Evolutionary conservation across 2,797 vertebrate species (phyloP).

Genomic region (Smutsia gigantea): DNA sequence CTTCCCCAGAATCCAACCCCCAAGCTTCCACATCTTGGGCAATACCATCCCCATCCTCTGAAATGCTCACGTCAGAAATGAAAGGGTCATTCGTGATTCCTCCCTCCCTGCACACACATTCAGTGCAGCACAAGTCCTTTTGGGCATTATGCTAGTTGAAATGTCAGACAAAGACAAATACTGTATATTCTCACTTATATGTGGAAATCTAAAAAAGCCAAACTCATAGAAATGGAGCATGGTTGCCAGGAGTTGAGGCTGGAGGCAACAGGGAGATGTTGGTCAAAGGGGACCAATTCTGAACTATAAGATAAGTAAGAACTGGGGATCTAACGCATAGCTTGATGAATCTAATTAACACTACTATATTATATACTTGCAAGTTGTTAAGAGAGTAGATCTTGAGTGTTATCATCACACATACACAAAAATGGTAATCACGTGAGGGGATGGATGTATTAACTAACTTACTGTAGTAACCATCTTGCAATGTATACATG

Average conservation of each 20-base stretch:
- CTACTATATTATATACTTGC: background rate
- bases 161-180: background rate
- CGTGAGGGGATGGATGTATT: background rate
- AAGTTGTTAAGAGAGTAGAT: background rate
- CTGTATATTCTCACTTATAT: no score
- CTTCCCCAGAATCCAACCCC: background rate
- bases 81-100: background rate
- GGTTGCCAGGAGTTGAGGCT: background rate
- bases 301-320: no score
- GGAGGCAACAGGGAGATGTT: background rate
- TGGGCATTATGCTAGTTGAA: background rate
- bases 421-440: background rate
- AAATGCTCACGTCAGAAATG: background rate
- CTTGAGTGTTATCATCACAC: background rate
- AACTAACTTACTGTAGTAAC: background rate
- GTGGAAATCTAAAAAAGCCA: background rate
- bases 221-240: background rate
- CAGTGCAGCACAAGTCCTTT: background rate
- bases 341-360: no score
- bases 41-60: background rate
- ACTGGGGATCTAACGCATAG: background rate
- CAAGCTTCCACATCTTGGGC: background rate
- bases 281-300: background rate
- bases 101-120: no score
- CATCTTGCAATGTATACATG: background rate